Evolutionary conservation across 2,888 invertebrate species (phyloP).

Genomic region (Xanthostigma xanthostigma): DNA sequence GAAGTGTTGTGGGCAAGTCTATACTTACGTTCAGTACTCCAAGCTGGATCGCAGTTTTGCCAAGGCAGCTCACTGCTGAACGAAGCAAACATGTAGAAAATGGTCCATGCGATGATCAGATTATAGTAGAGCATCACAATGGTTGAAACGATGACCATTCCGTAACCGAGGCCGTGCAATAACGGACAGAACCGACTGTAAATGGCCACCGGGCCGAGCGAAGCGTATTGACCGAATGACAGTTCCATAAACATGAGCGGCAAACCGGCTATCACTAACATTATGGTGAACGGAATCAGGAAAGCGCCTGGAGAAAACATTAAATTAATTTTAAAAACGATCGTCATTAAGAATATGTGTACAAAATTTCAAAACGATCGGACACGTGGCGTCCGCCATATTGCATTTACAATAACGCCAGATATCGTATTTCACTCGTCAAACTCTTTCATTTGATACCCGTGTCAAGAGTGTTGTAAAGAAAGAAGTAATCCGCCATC

Average conservation of each 20-base stretch:
- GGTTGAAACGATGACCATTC: conserved; percentile 61
- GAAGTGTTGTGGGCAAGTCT: no score
- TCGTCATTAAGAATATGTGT: no score
- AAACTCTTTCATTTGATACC: no score
- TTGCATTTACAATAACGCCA: no score
- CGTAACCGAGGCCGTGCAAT: conserved; percentile 57
- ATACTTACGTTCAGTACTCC: conserved; percentile 48
- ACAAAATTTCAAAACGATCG: no score
- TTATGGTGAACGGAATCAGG: conserved; percentile 67
- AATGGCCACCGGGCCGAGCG: conserved; percentile 61
- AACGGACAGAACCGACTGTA: conserved; percentile 68
- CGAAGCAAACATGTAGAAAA: conserved; percentile 59
- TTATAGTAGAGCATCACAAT: conserved; percentile 65
- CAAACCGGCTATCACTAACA: conserved; percentile 65
- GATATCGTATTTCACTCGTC: no score
- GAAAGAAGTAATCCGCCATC: no score
- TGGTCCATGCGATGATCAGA: conserved; percentile 63
- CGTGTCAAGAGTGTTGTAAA: no score
- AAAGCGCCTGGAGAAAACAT: conserved; percentile 47
- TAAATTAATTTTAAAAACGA: background rate
- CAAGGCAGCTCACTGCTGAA: conserved; percentile 50
- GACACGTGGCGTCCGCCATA: no score
- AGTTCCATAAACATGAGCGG: conserved; percentile 76
- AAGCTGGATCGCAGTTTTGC: conserved; percentile 53
- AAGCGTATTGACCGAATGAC: conserved; percentile 73